Conservation (phyloP, 2,113 vertebrate genomes). For the Boulengeromyrus knoepffleri region DNA sequence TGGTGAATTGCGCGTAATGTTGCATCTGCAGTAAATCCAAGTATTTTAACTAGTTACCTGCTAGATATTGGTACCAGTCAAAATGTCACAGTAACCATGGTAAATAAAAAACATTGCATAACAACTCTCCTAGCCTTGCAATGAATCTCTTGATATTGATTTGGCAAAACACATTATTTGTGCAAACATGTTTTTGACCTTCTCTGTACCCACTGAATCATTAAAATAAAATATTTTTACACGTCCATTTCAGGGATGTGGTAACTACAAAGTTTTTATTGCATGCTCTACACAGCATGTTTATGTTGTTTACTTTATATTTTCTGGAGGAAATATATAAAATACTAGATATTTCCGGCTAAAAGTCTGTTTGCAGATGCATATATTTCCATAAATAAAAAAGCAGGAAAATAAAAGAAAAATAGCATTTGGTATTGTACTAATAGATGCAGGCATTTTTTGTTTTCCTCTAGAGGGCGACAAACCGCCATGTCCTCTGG, state of each 20-base stretch:
- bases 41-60: not conserved
- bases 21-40: not conserved
- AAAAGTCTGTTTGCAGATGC: not conserved
- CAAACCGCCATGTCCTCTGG: not conserved
- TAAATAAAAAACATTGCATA: not conserved
- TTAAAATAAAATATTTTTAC: not conserved
- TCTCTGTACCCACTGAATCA: not conserved
- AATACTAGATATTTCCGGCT: not conserved
- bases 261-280: not conserved
- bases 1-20: not conserved
- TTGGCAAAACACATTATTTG: not conserved
- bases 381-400: not conserved
- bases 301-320: not conserved
- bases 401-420: not conserved
- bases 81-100: not conserved
- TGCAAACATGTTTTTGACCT: not conserved
- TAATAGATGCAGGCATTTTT: not conserved
- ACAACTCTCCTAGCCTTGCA: not conserved
- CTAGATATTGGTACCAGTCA: not conserved
- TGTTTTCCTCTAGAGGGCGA: conserved; percentile 9
- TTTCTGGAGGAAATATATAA: not conserved
- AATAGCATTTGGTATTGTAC: not conserved
- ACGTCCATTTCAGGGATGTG: not conserved
- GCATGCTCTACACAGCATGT: not conserved
- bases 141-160: not conserved